Evolutionary conservation across 2,113 vertebrate species (phyloP), one percentile per base, ranked within the genome.

Genomic region (Ictidomys tridecemlineatus): DNA sequence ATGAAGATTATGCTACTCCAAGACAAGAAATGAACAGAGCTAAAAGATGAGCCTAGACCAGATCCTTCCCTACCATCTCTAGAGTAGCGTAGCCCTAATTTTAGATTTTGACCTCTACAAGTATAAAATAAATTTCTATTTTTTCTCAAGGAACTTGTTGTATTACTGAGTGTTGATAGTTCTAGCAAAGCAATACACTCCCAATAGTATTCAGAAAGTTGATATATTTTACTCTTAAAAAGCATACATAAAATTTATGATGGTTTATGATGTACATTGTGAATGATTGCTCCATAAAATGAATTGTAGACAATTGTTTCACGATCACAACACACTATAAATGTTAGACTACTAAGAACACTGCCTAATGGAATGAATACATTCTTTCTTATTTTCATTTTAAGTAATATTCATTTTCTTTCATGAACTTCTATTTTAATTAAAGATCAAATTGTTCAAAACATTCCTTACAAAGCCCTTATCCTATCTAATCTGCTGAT

Each of bases 401-500:
- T 95, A 95, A 86, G n/a, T 93, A 94, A 78, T 69, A 53, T 4
- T 92, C 20, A 67, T 88, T 93, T 96, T 96, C n/a, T 89, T 97
- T 56, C 22, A 32, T 85, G 20, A 67, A 93, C 22, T 73, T 95
- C 96, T 90, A 56, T 93, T 91, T 97, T 96, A 95, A 95, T 96
- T 91, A 96, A 94, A 61, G 37, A 83, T 94, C 42, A 84, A 45
- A 45, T 91, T 85, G 13, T 77, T 97, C n/a, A 92, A 72, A 94
- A 45, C 9, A 86, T 85, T 76, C 11, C 24, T 28, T 90, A 12
- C 9, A 85, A 94, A 70, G 30, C 12, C 67, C 17, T 93, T 80
- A 93, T 67, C 79, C 77, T 24, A 39, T 10, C 30, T 20, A 42
- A 80, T 79, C 30, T 69, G 45, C 74, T 95, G 65, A 85, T 70